These are phyloP conservation scores for Luehdorfia chinensis DNA, from an alignment of 1,140 invertebrate species.

Conservation along the genomic window DNA sequence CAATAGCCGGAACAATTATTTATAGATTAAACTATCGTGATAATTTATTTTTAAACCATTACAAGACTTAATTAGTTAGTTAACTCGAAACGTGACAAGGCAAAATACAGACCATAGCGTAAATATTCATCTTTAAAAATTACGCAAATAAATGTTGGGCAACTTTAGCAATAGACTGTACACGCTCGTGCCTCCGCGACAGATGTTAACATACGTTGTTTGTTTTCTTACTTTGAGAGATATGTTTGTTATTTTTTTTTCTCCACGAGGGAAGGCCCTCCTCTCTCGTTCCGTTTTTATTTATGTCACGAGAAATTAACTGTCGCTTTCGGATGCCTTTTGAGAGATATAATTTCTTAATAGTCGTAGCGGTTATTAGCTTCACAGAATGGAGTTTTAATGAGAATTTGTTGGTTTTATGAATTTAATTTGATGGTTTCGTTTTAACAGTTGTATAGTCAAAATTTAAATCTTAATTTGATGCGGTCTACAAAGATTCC, in stretches of 20 bases:
- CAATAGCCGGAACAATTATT: no score
- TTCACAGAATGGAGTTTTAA: conserved; percentile 14
- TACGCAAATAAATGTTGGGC: conserved; percentile 1
- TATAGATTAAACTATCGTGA: no score
- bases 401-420: conserved; percentile 13
- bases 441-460: conserved; percentile 1
- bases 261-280: conserved; percentile 33
- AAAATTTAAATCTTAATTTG: conserved; percentile 4
- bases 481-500: conserved; percentile 4
- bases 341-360: conserved; percentile 50
- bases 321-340: conserved; percentile 39
- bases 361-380: conserved; percentile 38
- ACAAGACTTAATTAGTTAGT: no score
- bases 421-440: conserved; percentile 10
- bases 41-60: no score
- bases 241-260: conserved; percentile 70
- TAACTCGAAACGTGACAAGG: no score
- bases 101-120: no score
- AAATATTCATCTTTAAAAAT: no score
- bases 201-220: conserved; percentile 74
- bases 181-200: conserved; percentile 51
- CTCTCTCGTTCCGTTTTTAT: conserved; percentile 55
- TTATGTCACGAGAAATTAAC: conserved; percentile 69
- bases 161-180: conserved; percentile 28
- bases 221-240: conserved; percentile 71